Evolutionary conservation across 2,797 vertebrate genomes (phyloP), one percentile per base, ranked within the genome.

Genomic region (Monodelphis domestica): DNA sequence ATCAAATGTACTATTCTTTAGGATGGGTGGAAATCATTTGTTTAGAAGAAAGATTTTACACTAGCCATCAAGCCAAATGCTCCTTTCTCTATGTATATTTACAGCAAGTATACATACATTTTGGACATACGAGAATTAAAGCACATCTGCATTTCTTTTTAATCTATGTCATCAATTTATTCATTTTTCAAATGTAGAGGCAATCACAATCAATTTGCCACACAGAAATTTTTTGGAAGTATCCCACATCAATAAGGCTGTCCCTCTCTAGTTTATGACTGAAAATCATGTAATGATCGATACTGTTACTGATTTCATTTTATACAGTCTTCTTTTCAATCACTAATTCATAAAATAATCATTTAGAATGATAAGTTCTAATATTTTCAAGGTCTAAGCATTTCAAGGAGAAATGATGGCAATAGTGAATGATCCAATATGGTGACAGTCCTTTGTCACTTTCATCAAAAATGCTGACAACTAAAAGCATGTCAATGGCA

Each of bases 341-440:
- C 94, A 91, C 78, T 90, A 90, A 96, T 94, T 95, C 55, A 93
- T 96, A 95, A 92, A 94, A 95, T 54, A 95, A 91, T 2, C 52
- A 89, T 87, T 93, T 93, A 93, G 84, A 95, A 30, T 59, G 56
- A 84, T 87, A 95, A 84, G 54, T 33, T 63, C 51, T 54, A 78
- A 78, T 89, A 88, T 93, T 94, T 89, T 57, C 55, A 92, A 52
- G 30, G 57, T 89, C 63, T 94, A 87, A 9, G 54, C 89, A 84
- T 53, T 92, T 94, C 59, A 87, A 88, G 52, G 12, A 92, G 38
- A 94, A 92, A 87, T 54, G 21, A 92, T 84, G 50, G 9, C 53
- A 91, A 94, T 3, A 14, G 38, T 50, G 90, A 90, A 87, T 57
- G 15, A 88, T 89, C 54, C 90, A 45, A 89, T 91, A 30, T 84